Percentiles rank a stretch among this genome's conserved stretches.
These are phyloP conservation scores for Leiothrix lutea DNA, from an alignment of 2,113 vertebrate species.

Conservation along the genomic window DNA sequence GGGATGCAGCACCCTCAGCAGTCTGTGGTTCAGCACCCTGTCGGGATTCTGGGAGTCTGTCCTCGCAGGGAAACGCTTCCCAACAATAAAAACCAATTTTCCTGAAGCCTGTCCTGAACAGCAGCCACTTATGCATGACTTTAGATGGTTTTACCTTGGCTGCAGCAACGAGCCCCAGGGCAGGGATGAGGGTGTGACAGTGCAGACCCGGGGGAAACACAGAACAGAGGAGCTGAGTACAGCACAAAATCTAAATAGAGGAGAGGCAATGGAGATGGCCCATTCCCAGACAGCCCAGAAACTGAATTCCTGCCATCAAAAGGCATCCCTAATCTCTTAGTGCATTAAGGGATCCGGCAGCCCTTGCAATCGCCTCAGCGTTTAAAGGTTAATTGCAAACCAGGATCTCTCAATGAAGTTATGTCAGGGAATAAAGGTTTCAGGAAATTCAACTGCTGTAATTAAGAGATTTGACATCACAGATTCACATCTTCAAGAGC, in stretches of 20 bases:
- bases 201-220: not conserved
- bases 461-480: not conserved
- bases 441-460: not conserved
- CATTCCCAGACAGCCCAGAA: not conserved
- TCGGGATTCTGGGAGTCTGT: fast-evolving
- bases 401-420: not conserved
- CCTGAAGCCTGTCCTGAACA: not conserved
- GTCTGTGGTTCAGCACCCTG: fast-evolving
- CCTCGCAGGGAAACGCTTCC: not conserved
- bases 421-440: not conserved
- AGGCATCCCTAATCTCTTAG: not conserved
- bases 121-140: not conserved
- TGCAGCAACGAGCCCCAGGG: not conserved
- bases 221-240: not conserved
- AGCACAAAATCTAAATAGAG: not conserved
- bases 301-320: not conserved
- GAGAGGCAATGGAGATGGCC: not conserved
- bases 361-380: not conserved
- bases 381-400: constrained; percentile 44
- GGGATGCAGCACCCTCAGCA: not conserved
- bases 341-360: not conserved
- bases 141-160: not conserved
- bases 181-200: not conserved
- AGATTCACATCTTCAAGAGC: not conserved
- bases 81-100: not conserved